These are phyloP conservation scores for Agrotis clavis DNA, from an alignment of 2,888 invertebrate genomes.

Conservation along the genomic window DNA sequence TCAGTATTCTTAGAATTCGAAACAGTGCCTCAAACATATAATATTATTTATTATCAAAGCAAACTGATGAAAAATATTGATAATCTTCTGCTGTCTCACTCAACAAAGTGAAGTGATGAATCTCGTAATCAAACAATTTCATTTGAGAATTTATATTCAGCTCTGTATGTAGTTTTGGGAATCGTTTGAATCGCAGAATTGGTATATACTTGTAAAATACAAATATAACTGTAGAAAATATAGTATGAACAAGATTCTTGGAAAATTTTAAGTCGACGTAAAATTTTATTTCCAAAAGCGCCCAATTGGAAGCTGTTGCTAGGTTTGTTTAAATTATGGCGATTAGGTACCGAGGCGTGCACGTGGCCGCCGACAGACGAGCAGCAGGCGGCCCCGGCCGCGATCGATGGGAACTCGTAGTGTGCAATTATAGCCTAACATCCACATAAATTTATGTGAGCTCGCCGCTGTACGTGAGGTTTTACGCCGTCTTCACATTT, in stretches of 20 bases:
- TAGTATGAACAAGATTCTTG: slow-evolving; percentile 56
- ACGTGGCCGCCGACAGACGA: slow-evolving; percentile 85
- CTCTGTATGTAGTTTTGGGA: slow-evolving; percentile 47
- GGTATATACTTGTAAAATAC: slow-evolving; percentile 29
- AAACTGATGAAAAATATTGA: slow-evolving; percentile 45
- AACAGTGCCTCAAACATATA: slow-evolving; percentile 60
- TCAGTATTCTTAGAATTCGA: slow-evolving; percentile 46
- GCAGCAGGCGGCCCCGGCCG: slow-evolving; percentile 77
- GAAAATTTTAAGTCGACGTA: slow-evolving; percentile 72
- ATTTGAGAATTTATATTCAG: slow-evolving; percentile 57
- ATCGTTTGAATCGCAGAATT: slow-evolving; percentile 43
- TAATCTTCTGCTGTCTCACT: slow-evolving; percentile 51
- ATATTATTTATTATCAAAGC: slow-evolving; percentile 58
- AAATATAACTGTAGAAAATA: slow-evolving; percentile 22
- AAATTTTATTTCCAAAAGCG: slow-evolving; percentile 84
- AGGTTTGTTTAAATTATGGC: slow-evolving; percentile 87
- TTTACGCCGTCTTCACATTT: slow-evolving; percentile 70
- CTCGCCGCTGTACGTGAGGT: slow-evolving; percentile 62
- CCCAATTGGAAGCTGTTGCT: slow-evolving; percentile 75
- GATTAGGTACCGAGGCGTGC: slow-evolving; percentile 79
- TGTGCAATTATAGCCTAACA: slow-evolving; percentile 77
- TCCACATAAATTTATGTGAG: slow-evolving; percentile 72
- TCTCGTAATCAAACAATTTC: slow-evolving; percentile 61
- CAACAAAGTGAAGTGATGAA: slow-evolving; percentile 61
- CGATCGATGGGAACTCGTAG: slow-evolving; percentile 77